Conservation (phyloP, 2,797 vertebrate species). For the Darevskia nairensis region DNA sequence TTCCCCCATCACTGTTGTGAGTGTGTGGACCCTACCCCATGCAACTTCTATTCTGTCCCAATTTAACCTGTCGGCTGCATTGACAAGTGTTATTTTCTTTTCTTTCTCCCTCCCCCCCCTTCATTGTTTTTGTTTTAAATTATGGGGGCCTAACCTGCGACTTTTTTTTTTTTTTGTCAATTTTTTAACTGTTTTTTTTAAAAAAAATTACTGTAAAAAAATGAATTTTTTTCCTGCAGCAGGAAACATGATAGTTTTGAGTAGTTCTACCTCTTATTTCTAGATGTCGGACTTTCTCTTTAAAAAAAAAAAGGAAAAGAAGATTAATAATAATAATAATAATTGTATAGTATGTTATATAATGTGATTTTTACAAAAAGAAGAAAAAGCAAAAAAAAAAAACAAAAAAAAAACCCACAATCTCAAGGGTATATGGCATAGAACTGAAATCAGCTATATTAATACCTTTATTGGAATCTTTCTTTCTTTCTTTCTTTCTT, state of each 20-base stretch:
- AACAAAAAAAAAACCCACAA: conserved; percentile 37
- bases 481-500: conserved; percentile 11
- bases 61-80: conserved; percentile 79
- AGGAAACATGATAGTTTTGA: conserved; percentile 88
- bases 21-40: conserved; percentile 80
- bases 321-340: conserved; percentile 32
- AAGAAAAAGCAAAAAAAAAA: conserved; percentile 23
- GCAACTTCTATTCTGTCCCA: conserved; percentile 81
- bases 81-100: conserved; percentile 78
- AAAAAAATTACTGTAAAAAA: conserved; percentile 86
- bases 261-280: conserved; percentile 97
- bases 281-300: conserved; percentile 88
- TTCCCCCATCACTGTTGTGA: conserved; percentile 68
- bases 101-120: conserved; percentile 30
- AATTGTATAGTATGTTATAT: conserved; percentile 74
- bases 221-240: conserved; percentile 90
- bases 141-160: conserved; percentile 83
- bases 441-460: conserved; percentile 76
- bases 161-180: conserved; percentile 80
- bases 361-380: conserved; percentile 79
- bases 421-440: conserved; percentile 71
- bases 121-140: conserved; percentile 84
- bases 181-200: conserved; percentile 81
- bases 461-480: conserved; percentile 71
- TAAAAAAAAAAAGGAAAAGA: conserved; percentile 67